Evolutionary conservation across 2,888 invertebrate species (phyloP).

Genomic region (Lycocerus yunnanus): DNA sequence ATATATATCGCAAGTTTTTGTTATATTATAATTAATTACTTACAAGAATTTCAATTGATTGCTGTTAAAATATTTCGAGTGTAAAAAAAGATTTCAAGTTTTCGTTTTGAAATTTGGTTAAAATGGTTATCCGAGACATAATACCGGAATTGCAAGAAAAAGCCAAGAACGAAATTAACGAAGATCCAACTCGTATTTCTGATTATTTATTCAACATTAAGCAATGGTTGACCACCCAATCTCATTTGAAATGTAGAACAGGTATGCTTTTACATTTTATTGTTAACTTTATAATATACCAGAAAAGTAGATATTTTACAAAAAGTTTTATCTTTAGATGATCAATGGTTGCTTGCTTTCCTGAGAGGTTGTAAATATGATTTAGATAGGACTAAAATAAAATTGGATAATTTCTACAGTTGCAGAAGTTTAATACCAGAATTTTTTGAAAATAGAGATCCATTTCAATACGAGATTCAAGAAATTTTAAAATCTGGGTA

Average conservation of each 20-base stretch:
- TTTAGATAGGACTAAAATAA: constrained; percentile 60
- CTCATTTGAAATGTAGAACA: constrained; percentile 61
- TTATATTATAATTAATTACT: too few species aligned
- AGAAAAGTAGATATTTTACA: neutral
- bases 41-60: too few species aligned
- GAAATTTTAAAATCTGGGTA: constrained; percentile 54
- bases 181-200: constrained; percentile 57
- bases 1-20: too few species aligned
- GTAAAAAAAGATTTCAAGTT: too few species aligned
- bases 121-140: constrained; percentile 21
- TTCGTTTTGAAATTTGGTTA: too few species aligned
- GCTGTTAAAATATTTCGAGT: too few species aligned
- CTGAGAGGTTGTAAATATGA: constrained; percentile 62
- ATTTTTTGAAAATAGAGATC: constrained; percentile 60
- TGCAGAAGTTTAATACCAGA: constrained; percentile 63
- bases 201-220: constrained; percentile 59
- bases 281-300: too few species aligned
- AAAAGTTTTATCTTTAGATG: constrained; percentile 50
- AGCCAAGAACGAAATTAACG: constrained; percentile 60
- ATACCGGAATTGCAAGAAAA: constrained; percentile 57
- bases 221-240: constrained; percentile 63
- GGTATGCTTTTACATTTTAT: constrained; percentile 57
- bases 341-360: constrained; percentile 60
- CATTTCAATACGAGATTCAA: constrained; percentile 43
- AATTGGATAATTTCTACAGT: constrained; percentile 64